Evolutionary conservation across 2,113 vertebrate genomes (phyloP).

Genomic region (Romanogobio albipinnatus): DNA sequence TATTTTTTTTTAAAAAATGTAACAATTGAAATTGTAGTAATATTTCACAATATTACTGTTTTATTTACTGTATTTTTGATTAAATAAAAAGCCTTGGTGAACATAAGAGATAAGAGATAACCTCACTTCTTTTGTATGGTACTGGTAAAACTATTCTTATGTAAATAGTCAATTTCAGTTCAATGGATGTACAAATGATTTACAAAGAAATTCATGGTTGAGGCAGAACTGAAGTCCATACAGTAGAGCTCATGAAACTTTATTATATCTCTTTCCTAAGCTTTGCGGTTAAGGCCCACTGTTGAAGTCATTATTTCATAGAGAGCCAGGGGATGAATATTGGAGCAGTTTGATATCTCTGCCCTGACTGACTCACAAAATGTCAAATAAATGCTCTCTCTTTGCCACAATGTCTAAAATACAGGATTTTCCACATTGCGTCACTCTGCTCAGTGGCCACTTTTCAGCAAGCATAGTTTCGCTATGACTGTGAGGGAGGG

Average conservation of each 20-base stretch:
- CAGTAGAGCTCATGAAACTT: not conserved
- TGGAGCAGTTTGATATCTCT: not conserved
- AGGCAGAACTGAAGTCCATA: not conserved
- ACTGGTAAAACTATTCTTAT: not conserved
- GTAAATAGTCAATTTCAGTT: not conserved
- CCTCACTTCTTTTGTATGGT: no score
- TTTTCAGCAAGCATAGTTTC: conserved; percentile 50
- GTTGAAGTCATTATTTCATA: conserved; percentile 6
- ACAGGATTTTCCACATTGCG: conserved; percentile 47
- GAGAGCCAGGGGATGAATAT: not conserved
- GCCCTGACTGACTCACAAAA: conserved; percentile 12
- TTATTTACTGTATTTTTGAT: not conserved
- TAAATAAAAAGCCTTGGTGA: not conserved
- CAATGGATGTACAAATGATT: not conserved
- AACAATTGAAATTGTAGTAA: not conserved
- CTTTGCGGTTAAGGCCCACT: conserved; percentile 10
- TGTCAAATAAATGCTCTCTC: not conserved
- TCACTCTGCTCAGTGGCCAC: conserved; percentile 30
- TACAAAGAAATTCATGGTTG: not conserved
- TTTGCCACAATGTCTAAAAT: conserved; percentile 53
- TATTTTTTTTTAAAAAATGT: not conserved
- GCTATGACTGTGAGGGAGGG: conserved; percentile 62
- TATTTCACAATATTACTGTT: not conserved
- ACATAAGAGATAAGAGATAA: not conserved
- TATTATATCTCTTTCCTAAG: not conserved